Base-by-base conservation (phyloP, 2,113 vertebrate genomes). In the Dermatemys mawii region DNA sequence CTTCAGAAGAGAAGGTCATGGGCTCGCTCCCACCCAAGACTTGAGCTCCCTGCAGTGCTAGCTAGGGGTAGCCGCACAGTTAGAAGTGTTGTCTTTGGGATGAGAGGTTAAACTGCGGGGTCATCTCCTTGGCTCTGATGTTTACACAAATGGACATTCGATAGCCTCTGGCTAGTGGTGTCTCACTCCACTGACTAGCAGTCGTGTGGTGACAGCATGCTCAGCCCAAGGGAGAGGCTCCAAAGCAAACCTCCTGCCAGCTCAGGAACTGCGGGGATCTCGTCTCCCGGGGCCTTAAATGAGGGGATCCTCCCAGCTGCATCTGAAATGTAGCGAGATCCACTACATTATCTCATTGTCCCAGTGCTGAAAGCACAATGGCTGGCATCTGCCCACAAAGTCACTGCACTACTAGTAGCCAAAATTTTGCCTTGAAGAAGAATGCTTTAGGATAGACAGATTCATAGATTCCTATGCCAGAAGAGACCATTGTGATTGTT, bases 141-240 rank as follows among this genome's bases (percentile, higher is more conserved):
- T 16, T 60, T 84, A 70, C 54, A 41, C 57, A 29, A 73, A 67
- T 35, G 84, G 81, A 14, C 57, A 41, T 11, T 2, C 0, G 55
- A 57, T 2, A 1, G 10, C 38, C 24, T 24, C 60, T 0, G 2
- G 78, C 38, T 29, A 35, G 41, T 2, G 70, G 41, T 1, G 1
- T 2, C 86, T 49, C 41, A 38, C 83, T 8, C 53, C 81, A 54
- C 53, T 38, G 76, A 55, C 49, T 22, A 83, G 55, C 54, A 21
- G 11, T 44, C 0, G 1, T 7, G 46, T 50, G 41, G 17, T 1
- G 22, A 13, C 38, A 55, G 32, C 0, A 2, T 5, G 6, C 44
- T 70, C 54, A 22, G 44, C 41, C 63, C 29, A 8, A 54, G 76
- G 21, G 3, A 6, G 24, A 4, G 78, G 14, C 51, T 83, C 80